Conservation (phyloP, 2,888 invertebrate genomes). For the Belgica antarctica region DNA sequence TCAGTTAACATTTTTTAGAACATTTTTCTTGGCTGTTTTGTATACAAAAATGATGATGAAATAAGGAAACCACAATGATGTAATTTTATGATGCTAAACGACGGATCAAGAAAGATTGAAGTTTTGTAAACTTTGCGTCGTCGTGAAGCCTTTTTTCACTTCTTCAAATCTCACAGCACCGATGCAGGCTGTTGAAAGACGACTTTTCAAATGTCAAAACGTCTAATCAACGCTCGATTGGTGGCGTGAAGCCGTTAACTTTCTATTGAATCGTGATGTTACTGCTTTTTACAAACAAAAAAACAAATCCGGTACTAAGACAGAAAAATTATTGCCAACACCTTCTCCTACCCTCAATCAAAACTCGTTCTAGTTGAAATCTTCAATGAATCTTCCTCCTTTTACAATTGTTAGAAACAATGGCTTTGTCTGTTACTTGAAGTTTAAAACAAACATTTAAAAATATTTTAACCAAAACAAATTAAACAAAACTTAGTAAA, state of each 20-base stretch:
- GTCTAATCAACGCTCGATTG: neutral
- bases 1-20: slow-evolving; percentile 41
- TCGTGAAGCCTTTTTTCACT: slow-evolving; percentile 15
- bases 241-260: neutral
- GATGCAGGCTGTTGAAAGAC: too few species aligned
- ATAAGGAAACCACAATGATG: slow-evolving; percentile 3
- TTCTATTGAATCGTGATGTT: slow-evolving; percentile 25
- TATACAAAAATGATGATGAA: slow-evolving; percentile 27
- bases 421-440: neutral
- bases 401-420: neutral
- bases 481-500: neutral
- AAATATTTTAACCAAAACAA: neutral
- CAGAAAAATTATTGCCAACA: neutral
- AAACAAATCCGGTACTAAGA: neutral
- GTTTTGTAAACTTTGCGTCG: neutral
- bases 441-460: slow-evolving; percentile 2
- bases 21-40: slow-evolving; percentile 40
- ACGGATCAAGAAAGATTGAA: too few species aligned
- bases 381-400: neutral
- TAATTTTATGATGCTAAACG: slow-evolving; percentile 4
- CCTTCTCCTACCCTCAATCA: neutral
- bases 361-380: neutral
- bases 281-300: slow-evolving; percentile 28
- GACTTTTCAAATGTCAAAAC: neutral
- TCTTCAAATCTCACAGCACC: neutral